Evolutionary conservation across 2,888 invertebrate genomes (phyloP), one percentile per base, ranked within the genome.

Genomic region (Allacma fusca): DNA sequence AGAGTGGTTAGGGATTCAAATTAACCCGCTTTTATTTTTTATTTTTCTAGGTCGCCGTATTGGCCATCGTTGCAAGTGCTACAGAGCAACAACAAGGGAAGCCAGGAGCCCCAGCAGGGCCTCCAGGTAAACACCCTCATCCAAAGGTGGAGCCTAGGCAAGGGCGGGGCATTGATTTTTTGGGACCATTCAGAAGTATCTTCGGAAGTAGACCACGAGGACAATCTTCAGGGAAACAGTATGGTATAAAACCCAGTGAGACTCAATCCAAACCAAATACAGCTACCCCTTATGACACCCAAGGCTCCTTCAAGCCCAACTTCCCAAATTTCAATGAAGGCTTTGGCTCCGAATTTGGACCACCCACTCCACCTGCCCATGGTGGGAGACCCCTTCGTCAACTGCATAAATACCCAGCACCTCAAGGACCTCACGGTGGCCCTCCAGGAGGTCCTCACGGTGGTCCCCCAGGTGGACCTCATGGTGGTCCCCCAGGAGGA

Each of bases 241-340:
- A 59, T 59, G 59, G 59, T 19, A 7, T 23, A 7, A 59, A 59
- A 23, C 59, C 59, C 59, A 59, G 59, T 59, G 59, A 59, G 59
- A 59, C 59, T n/a, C 59, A 59, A 59, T 5, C 19, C n/a, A 59
- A 59, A n/a, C 59, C 59, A 7, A 7, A 59, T 7, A n/a, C n/a
- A n/a, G 59, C 59, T 7, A n/a, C 23, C 59, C 59, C 59, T 59
- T 59, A 13, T n/a, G 59, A 59, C 7, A n/a, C n/a, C 59, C 40
- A 40, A 40, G 40, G 40, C 5, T 5, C 5, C 13, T 59, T 59
- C n/a, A 59, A 23, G n/a, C 59, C 59, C 7, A 59, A n/a, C 19
- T 59, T 59, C 59, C 59, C 59, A 5, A 23, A 7, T 13, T 59
- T 59, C 19, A n/a, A n/a, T 59, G 59, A 59, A 40, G 59, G 59